Evolutionary conservation across 1,140 invertebrate species (phyloP).

Genomic region (Drosophila neocordata): DNA sequence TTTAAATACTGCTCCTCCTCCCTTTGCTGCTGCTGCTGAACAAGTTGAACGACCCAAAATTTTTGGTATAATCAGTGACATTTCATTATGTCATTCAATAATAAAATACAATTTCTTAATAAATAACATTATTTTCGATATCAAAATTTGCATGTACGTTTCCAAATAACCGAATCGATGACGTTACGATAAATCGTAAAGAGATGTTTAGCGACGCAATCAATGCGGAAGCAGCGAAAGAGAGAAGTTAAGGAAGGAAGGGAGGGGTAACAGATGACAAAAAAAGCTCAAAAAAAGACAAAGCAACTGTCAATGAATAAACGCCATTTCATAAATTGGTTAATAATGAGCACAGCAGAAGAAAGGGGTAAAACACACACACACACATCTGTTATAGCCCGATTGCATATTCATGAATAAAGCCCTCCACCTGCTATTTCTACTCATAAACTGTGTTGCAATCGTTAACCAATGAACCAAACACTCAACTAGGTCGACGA

Average conservation of each 20-base stretch:
- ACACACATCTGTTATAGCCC: not conserved
- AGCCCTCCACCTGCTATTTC: not conserved
- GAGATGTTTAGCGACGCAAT: slow-evolving; percentile 29
- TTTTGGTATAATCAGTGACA: slow-evolving; percentile 29
- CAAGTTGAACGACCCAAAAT: slow-evolving; percentile 34
- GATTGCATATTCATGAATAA: slow-evolving; percentile 67
- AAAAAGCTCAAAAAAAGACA: slow-evolving; percentile 26
- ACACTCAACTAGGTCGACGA: slow-evolving; percentile 2
- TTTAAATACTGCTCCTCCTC: not conserved
- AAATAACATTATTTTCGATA: slow-evolving; percentile 62
- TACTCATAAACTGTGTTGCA: slow-evolving; percentile 33
- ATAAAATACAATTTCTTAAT: slow-evolving; percentile 65
- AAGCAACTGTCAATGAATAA: slow-evolving; percentile 45
- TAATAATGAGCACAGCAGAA: slow-evolving; percentile 47
- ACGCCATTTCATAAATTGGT: slow-evolving; percentile 57
- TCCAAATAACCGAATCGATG: slow-evolving; percentile 21
- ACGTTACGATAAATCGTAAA: slow-evolving; percentile 12
- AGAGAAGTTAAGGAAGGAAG: slow-evolving; percentile 17
- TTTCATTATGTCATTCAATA: slow-evolving; percentile 63
- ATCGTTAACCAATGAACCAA: slow-evolving; percentile 38
- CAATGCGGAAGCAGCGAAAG: slow-evolving; percentile 50
- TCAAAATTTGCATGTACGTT: slow-evolving; percentile 40
- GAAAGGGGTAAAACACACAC: not conserved
- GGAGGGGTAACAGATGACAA: not conserved
- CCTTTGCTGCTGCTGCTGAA: not conserved